Base-by-base conservation (phyloP, 2,888 invertebrate species). In the Melitaea athalia region DNA sequence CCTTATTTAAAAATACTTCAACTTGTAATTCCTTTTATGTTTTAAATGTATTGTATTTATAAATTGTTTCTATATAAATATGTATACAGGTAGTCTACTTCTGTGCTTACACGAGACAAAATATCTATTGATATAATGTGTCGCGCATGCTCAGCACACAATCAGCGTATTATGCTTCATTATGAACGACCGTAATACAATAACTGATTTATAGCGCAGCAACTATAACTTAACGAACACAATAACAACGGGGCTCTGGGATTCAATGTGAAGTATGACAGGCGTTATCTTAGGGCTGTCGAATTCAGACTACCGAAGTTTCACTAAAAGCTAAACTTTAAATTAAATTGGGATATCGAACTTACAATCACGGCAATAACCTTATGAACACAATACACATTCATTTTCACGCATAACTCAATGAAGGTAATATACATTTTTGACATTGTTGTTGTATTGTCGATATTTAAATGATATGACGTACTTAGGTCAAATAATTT, bases 131-230 rank as follows among this genome's bases (percentile, higher is more conserved):
- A 60, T 65, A 45, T 5, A 38, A 38, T 60, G 60, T 15, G 52
- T 6, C 65, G 60, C 60, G 60, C 60, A 67, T 67, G 55, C 55
- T 52, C 63, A 31, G 42, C 59, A 38, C 59, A 45, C 45, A 63
- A 59, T 72, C 68, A 61, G 72, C 50, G 69, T 73, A 75, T 74
- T 76, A 75, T 72, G 74, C 75, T 76, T 77, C 82, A 86, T 81
- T 81, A 81, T 81, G 81, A 79, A 82, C 82, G 78, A 77, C 73
- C 78, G 76, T 83, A 85, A 86, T 85, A 86, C 84, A 85, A 87
- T 89, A 85, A 88, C 83, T 85, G 85, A 89, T 89, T 87, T 88
- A 87, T 86, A 81, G 80, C 78, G 74, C 75, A 75, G 74, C 78
- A 74, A 81, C 80, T 80, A 82, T 85, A 83, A 83, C 81, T 82